Base-by-base conservation (phyloP, 1,140 invertebrate species). In the Whitmania pigra region DNA sequence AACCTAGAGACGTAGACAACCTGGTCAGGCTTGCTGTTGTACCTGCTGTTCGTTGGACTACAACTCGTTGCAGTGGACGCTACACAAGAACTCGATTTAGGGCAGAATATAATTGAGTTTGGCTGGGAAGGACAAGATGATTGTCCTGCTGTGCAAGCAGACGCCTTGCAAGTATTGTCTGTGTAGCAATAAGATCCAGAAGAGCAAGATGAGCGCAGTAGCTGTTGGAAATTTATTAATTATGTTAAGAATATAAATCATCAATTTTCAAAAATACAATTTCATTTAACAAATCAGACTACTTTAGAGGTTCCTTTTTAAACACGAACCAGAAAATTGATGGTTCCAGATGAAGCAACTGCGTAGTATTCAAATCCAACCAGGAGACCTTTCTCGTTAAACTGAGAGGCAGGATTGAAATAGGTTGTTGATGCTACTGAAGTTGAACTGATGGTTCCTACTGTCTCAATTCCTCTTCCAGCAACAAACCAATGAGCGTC, bases 321-420 rank as follows among this genome's bases (percentile, higher is more conserved):
- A 20, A 31, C 9, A 70, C 55, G 36, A 22, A 72, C 71, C 71
- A 72, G 57, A 43, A 72, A 72, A 22, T 66, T 53, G 43, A 72
- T n/a, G 15, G 27, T 27, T 66, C 57, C 71, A 15, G 40, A 13
- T 3, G 20, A 40, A 13, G 29, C 31, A 40, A 22, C 20, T 7
- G 71, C 55, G 22, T 72, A 72, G 31, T 31, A 67, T 67, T 72
- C 57, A n/a, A 67, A 67, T 27, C 49, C 55, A n/a, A 72, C 9
- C 5, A 72, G 53, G 25, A 67, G 29, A 17, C 57, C 71, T 7
- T 72, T 60, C 29, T 49, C 27, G 31, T 60, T 9, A 43, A 72
- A 72, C 11, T 63, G 53, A 5, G 71, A 72, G 9, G 22, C 27
- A 2, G 60, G 57, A n/a, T 55, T 43, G 55, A 72, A n/a, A 40